Percentiles rank a stretch among this genome's conserved stretches.
Evolutionary conservation across 1,140 invertebrate genomes (phyloP).

Genomic region (Orussus abietinus): DNA sequence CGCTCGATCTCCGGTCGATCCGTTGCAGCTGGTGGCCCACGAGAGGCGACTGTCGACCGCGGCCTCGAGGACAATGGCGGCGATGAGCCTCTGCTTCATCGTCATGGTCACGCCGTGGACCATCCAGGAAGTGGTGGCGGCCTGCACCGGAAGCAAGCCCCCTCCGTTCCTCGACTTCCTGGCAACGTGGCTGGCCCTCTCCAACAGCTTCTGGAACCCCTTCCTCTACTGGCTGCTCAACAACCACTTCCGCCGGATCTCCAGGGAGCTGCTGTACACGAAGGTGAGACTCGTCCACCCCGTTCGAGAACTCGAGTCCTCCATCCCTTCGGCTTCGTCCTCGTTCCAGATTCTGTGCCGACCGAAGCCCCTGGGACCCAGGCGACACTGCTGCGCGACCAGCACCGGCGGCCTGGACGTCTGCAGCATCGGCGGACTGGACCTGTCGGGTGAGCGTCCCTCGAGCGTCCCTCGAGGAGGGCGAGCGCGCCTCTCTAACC

Average conservation of each 20-base stretch:
- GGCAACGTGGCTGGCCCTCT: constrained; percentile 79
- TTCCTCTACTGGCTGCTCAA: constrained; percentile 84
- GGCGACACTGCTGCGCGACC: constrained; percentile 47
- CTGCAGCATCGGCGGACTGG: constrained; percentile 45
- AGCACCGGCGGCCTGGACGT: constrained; percentile 46
- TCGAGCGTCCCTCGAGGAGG: neutral
- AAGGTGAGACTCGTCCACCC: too few species aligned
- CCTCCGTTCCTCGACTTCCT: constrained; percentile 76
- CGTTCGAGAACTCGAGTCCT: too few species aligned
- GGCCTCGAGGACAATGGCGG: constrained; percentile 80
- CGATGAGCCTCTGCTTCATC: constrained; percentile 83
- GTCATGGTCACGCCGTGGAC: constrained; percentile 85
- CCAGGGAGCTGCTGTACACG: constrained; percentile 68
- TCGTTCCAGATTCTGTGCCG: constrained; percentile 40
- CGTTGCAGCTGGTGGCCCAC: constrained; percentile 61
- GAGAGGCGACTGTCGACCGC: constrained; percentile 72
- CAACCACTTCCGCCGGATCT: constrained; percentile 77
- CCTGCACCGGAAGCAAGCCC: constrained; percentile 77
- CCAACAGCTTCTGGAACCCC: constrained; percentile 84
- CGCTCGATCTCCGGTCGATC: too few species aligned
- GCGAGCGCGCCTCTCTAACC: neutral
- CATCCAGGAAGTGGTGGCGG: constrained; percentile 83
- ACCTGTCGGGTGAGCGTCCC: constrained; percentile 45
- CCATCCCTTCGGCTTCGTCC: too few species aligned
- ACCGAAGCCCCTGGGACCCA: constrained; percentile 39